These are phyloP conservation scores for Picus viridis DNA, from an alignment of 2,797 vertebrate genomes.

Conservation along the genomic window DNA sequence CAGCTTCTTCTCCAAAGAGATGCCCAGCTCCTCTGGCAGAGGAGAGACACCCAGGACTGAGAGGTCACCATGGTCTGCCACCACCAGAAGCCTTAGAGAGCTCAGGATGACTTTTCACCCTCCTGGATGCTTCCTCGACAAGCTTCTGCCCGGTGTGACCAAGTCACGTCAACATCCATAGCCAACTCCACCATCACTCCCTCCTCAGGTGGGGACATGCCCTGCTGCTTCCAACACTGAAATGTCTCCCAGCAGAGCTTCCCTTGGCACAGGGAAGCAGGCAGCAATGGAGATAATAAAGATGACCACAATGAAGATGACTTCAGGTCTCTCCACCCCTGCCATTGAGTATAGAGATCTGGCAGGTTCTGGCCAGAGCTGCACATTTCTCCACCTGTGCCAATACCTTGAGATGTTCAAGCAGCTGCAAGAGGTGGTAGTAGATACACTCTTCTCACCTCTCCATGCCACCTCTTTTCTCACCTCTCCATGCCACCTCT, in stretches of 20 bases:
- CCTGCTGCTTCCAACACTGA: not conserved
- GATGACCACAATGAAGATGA: not conserved
- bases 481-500: not conserved
- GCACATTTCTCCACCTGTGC: fast-evolving
- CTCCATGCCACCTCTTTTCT: not conserved
- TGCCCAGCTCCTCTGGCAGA: not conserved
- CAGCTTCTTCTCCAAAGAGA: not conserved
- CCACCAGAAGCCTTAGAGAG: not conserved
- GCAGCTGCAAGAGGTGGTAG: not conserved
- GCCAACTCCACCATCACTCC: fast-evolving
- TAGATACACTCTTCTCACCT: not conserved
- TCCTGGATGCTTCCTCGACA: not conserved
- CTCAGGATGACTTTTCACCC: not conserved
- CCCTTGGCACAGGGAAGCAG: not conserved
- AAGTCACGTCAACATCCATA: not conserved
- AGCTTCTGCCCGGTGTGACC: not conserved
- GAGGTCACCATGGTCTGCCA: not conserved
- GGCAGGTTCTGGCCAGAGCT: not conserved
- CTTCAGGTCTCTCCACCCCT: not conserved
- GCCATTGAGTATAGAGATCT: not conserved
- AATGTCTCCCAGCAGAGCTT: not conserved
- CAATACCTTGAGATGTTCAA: not conserved
- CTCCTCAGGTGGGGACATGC: not conserved
- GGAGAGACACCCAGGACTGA: not conserved
- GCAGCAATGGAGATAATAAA: fast-evolving